Evolutionary conservation across 2,113 vertebrate species (phyloP).

Genomic region (Pseudorhombus dupliciocellatus): DNA sequence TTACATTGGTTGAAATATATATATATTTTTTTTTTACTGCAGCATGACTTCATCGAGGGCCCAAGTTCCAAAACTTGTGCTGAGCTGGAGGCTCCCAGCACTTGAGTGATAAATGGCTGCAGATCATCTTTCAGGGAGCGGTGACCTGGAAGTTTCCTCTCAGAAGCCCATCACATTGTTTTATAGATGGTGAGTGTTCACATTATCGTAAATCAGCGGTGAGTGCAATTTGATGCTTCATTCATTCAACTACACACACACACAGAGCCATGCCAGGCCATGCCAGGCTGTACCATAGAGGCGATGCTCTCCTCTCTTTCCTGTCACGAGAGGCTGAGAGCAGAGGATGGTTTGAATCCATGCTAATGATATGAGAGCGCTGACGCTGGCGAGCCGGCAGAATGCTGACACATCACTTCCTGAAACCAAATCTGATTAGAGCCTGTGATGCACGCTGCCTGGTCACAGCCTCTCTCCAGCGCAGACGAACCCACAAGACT

Average conservation of each 20-base stretch:
- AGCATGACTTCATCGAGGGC: not conserved
- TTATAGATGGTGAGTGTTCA: conserved; percentile 29
- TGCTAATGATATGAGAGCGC: conserved; percentile 22
- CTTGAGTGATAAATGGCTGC: conserved; percentile 46
- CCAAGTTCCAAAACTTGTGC: not conserved
- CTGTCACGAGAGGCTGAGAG: conserved; percentile 7
- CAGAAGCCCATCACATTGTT: conserved; percentile 41
- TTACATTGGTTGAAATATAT: not conserved
- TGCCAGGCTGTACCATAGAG: not conserved
- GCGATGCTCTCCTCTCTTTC: not conserved
- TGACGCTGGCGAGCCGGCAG: conserved; percentile 12
- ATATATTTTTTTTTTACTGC: not conserved
- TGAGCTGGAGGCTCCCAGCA: conserved; percentile 3
- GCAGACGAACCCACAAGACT: conserved; percentile 3
- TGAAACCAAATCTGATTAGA: conserved; percentile 43
- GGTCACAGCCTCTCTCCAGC: conserved; percentile 13
- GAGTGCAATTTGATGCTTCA: conserved; percentile 29
- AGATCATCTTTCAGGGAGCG: conserved; percentile 53
- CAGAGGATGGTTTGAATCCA: conserved; percentile 35
- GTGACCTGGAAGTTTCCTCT: conserved; percentile 50
- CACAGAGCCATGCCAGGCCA: conserved; percentile 3
- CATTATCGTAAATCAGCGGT: conserved; percentile 55
- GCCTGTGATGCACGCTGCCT: conserved; percentile 27
- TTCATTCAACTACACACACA: conserved; percentile 21
- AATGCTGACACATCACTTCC: conserved; percentile 38